Evolutionary conservation across 2,888 invertebrate genomes (phyloP), one percentile per base, ranked within the genome.

Genomic region (Zelleria hepariella): DNA sequence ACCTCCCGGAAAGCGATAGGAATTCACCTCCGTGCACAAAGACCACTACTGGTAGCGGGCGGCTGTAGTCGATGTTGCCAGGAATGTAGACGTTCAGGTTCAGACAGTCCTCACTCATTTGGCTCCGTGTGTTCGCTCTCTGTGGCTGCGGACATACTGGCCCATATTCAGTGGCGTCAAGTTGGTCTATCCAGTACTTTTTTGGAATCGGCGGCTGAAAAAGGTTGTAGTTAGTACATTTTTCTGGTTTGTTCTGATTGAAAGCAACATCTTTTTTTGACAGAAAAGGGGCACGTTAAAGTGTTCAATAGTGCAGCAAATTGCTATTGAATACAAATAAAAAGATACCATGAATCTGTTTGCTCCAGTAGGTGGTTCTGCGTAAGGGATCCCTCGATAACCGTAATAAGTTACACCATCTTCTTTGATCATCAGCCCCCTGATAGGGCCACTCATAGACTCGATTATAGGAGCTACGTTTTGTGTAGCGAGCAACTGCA

Each of bases 1-100:
- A 55, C 55, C 70, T 63, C n/a, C 72, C 73, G 4, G 72, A 66
- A 5, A 72, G 69, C 0, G 52, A 42, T 25, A 63, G 65, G 59
- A 71, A 73, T 26, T 63, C 68, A 10, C 79, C 79, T 0, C 78
- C 77, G 60, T 77, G 80, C 23, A 78, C 62, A 57, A 64, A 71
- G 0, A 75, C 67, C n/a, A 74, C 59, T 2, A 76, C 77, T 0
- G 78, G 73, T 6, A 68, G 25, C 1, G 52, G 51, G 25, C 61
- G 20, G 4, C 18, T 49, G 15, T 58, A 25, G 1, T 56, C 60
- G 4, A n/a, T 59, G n/a, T 62, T 63, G 3, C 57, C 63, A 2
- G 74, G 74, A 2, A 71, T 68, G 57, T 68, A 67, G 5, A 73
- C 61, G 57, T 73, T 72, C 2, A 74, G 24, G 27, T 57, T 62